Evolutionary conservation across 2,888 invertebrate species (phyloP), one percentile per base, ranked within the genome.

Genomic region (Drosophila borborema): DNA sequence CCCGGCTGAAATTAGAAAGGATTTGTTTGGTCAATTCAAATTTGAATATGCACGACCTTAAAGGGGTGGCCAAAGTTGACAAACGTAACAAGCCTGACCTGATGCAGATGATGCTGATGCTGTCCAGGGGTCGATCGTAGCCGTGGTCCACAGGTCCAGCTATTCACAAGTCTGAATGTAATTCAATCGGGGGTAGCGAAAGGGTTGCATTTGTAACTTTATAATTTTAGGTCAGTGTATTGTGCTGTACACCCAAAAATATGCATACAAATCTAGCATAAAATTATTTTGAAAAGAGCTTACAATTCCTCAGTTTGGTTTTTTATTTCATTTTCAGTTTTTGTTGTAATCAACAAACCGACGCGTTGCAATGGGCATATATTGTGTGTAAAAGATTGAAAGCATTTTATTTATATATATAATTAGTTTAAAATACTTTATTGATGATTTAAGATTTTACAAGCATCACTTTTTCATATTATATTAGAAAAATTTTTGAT

Each of bases 21-120:
- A 86, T 86, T 86, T 85, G 89, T 81, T 86, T 89, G 86, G 86
- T 89, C 86, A 86, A 87, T 80, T 87, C 72, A 74, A 75, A 77
- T 86, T 89, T 84, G 72, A 84, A 80, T 85, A 73, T 46, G 38
- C 63, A 40, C 65, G 75, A 76, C 73, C 72, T 70, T 70, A 66
- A 76, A 68, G 64, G 80, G 85, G 72, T 87, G 78, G 38, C 43
- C 67, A 46, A 62, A 67, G 78, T 81, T 79, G 75, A 74, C 82
- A 77, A 72, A 72, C 62, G 62, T 59, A 46, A 41, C 61, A 34
- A 56, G 51, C 41, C 36, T 56, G 59, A 66, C 55, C 16, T 12
- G 40, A 41, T 55, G 28, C 28, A 34, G 43, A 43, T 20, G 43
- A n/a, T 10, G 55, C n/a, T 34, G 56, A 43, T 20, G 45, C 45